A percentile compares a stretch with the other conserved stretches of the same genome.
Conservation (phyloP, 1,140 invertebrate genomes). For the Samia ricini region DNA sequence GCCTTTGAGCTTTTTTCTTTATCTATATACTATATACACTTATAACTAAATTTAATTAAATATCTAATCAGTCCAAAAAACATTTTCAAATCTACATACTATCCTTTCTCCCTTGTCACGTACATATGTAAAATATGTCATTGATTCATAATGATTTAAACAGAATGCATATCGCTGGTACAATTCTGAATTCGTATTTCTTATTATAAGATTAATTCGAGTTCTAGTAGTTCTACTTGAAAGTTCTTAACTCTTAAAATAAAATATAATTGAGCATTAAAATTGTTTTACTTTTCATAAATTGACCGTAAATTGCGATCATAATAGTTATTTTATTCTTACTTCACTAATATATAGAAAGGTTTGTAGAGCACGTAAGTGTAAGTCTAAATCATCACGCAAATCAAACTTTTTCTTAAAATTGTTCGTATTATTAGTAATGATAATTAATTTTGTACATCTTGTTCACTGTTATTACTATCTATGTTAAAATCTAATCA, state of each 20-base stretch:
- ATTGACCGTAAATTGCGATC: background rate
- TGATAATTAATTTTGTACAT: background rate
- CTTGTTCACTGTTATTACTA: background rate
- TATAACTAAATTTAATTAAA: background rate
- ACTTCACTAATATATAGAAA: background rate
- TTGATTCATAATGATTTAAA: background rate
- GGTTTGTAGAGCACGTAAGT: background rate
- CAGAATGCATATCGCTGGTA: background rate
- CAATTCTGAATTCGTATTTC: background rate
- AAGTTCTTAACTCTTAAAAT: too few species aligned
- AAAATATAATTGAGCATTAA: too few species aligned
- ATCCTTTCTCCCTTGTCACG: background rate
- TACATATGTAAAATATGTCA: background rate
- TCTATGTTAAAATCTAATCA: background rate
- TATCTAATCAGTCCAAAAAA: conserved; percentile 5
- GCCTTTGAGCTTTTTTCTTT: background rate
- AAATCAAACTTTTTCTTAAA: background rate
- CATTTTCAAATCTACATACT: background rate
- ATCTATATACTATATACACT: background rate
- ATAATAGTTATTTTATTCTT: background rate
- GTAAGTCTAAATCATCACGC: background rate
- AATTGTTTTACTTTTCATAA: background rate
- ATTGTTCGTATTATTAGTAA: background rate
- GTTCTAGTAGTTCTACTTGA: too few species aligned
- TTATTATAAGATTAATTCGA: background rate